These are phyloP conservation scores for Mesorhabditis belari DNA, from an alignment of 2,888 invertebrate genomes.

Conservation along the genomic window DNA sequence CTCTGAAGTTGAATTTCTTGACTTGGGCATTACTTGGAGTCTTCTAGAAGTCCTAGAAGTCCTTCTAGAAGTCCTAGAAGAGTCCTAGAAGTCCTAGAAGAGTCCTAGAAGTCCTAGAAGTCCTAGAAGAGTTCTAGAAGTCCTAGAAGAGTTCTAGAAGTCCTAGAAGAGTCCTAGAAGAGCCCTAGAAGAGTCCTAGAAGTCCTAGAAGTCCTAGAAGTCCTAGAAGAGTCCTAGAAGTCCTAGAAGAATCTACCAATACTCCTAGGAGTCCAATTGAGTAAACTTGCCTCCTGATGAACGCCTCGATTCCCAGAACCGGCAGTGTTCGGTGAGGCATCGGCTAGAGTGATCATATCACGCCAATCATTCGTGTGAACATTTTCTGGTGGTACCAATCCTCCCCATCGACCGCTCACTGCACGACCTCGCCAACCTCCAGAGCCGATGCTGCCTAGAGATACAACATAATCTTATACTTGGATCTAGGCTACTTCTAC, in stretches of 20 bases:
- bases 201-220: too few species aligned
- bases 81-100: too few species aligned
- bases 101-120: too few species aligned
- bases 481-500: background rate
- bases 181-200: too few species aligned
- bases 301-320: background rate
- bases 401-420: background rate
- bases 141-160: too few species aligned
- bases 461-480: background rate
- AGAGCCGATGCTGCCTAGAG: background rate
- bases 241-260: too few species aligned
- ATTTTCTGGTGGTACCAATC: conserved; percentile 27
- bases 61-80: too few species aligned
- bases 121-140: too few species aligned
- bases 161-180: too few species aligned
- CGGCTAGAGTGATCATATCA: conserved; percentile 29
- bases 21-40: background rate
- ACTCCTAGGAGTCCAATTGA: background rate
- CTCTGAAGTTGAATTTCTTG: background rate
- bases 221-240: too few species aligned
- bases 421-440: background rate
- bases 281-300: background rate
- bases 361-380: conserved; percentile 29
- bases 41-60: background rate
- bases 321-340: conserved; percentile 6